These are phyloP conservation scores for Cynocephalus volans DNA, from an alignment of 2,113 vertebrate species.

Conservation along the genomic window DNA sequence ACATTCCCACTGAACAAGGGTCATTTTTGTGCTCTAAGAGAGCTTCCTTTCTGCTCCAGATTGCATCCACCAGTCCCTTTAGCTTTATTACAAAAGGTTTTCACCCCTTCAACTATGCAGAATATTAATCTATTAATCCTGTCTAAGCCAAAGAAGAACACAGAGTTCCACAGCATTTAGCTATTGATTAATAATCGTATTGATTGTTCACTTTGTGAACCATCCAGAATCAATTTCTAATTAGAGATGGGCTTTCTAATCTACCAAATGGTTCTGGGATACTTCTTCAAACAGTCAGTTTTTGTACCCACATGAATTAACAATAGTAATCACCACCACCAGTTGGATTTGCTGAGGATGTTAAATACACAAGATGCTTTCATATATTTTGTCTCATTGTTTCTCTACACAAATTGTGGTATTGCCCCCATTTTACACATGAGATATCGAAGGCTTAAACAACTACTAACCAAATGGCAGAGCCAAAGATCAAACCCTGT, in stretches of 20 bases:
- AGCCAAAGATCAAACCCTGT: background rate
- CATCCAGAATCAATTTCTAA: conserved; percentile 48
- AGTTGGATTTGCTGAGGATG: background rate
- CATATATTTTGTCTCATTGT: background rate
- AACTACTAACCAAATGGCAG: background rate
- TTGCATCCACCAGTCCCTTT: background rate
- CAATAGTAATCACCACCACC: background rate
- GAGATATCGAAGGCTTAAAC: background rate
- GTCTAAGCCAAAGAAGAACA: background rate
- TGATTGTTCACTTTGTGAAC: conserved; percentile 8
- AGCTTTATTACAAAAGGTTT: background rate
- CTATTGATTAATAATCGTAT: background rate
- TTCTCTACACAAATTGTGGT: conserved; percentile 11
- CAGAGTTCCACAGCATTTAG: background rate
- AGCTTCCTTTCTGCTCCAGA: conserved; percentile 8
- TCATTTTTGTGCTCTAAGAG: background rate
- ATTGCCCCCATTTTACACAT: background rate
- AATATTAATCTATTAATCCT: background rate
- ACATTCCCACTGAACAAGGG: background rate
- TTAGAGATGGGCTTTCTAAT: background rate
- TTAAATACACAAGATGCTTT: background rate
- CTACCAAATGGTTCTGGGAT: background rate
- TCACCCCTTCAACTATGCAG: background rate
- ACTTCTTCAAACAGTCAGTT: background rate
- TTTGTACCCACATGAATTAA: background rate